Percentiles rank a stretch among this genome's conserved stretches.
phyloP scores from a whole-genome alignment of 2,113 vertebrate genomes.

The Bostrychus sinensis region DNA sequence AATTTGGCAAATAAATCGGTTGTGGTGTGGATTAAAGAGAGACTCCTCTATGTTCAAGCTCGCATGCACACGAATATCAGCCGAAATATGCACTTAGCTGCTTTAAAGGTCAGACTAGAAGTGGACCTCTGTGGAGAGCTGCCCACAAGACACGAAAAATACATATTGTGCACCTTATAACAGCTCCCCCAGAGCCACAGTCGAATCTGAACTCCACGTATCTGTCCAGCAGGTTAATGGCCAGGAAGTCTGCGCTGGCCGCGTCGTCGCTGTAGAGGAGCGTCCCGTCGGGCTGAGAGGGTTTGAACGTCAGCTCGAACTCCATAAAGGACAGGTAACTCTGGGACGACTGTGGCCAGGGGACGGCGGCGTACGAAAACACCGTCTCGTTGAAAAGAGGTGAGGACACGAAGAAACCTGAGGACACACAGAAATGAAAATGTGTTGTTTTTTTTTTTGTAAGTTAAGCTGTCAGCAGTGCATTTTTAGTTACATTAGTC shows the following conservation, averaged over 20 bases:
- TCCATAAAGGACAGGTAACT: slow-evolving; percentile 95
- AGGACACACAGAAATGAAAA: slow-evolving; percentile 11
- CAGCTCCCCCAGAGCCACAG: slow-evolving; percentile 90
- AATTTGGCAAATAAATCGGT: too few species aligned
- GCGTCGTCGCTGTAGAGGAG: slow-evolving; percentile 93
- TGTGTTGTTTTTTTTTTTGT: too few species aligned
- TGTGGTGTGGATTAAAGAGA: too few species aligned
- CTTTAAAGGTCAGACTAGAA: too few species aligned
- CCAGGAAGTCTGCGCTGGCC: slow-evolving; percentile 89
- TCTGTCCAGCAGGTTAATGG: slow-evolving; percentile 84
- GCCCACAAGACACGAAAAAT: too few species aligned
- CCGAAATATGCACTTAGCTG: too few species aligned
- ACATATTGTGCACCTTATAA: slow-evolving; percentile 84
- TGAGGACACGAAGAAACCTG: slow-evolving; percentile 86
- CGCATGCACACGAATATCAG: too few species aligned
- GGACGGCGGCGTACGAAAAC: slow-evolving; percentile 85
- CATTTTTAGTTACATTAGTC: too few species aligned
- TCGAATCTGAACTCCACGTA: slow-evolving; percentile 94
- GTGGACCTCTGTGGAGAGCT: too few species aligned
- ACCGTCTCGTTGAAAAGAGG: slow-evolving; percentile 90
- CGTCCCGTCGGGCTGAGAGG: slow-evolving; percentile 82
- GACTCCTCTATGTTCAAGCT: too few species aligned
- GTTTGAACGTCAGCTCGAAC: slow-evolving; percentile 90
- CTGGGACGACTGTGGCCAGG: slow-evolving; percentile 89
- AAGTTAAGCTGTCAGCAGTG: too few species aligned